Evolutionary conservation across 2,113 vertebrate genomes (phyloP), one percentile per base, ranked within the genome.

Genomic region (Saccopteryx bilineata): DNA sequence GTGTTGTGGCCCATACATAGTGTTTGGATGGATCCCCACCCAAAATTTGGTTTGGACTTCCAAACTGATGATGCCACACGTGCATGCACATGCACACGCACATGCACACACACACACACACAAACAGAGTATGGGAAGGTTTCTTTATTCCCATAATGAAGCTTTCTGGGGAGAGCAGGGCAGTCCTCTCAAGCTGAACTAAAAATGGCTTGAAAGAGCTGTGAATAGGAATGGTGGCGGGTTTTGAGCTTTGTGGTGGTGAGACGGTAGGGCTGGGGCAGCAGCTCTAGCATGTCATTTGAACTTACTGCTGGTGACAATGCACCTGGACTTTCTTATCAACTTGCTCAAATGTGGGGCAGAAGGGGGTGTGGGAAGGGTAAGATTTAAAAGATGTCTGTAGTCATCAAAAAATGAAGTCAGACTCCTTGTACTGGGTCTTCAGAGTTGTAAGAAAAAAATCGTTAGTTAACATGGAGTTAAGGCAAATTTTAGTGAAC

Each of bases 301-400:
- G n/a, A 26, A 31, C 26, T 78, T 39, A 50, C 13, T n/a, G 65
- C 48, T 26, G 5, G 46, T 68, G 56, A 68, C 46, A 12, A 6
- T 80, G 18, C 10, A 31, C 79, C 88, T 91, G 66, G 58, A 28
- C 52, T 85, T 66, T 91, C 85, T 90, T 75, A 56, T 66, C 68
- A 48, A 21, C 9, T 61, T 81, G 26, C 50, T 21, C 54, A 52
- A 69, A n/a, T n/a, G 23, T 52, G 15, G 26, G 54, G 33, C 50
- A 19, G 81, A 48, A 75, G 9, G 28, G 31, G 54, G 52, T 46
- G 52, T 28, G 46, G 23, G 15, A 5, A 1, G 7, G 14, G 5
- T 26, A 18, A 91, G 54, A 48, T 48, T 26, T 86, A 66, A 58
- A 86, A 89, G 26, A 8, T 33, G 39, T 76, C 15, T 79, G 3